Evolutionary conservation across 2,888 invertebrate genomes (phyloP), one percentile per base, ranked within the genome.

Genomic region (Tetropium fuscum): DNA sequence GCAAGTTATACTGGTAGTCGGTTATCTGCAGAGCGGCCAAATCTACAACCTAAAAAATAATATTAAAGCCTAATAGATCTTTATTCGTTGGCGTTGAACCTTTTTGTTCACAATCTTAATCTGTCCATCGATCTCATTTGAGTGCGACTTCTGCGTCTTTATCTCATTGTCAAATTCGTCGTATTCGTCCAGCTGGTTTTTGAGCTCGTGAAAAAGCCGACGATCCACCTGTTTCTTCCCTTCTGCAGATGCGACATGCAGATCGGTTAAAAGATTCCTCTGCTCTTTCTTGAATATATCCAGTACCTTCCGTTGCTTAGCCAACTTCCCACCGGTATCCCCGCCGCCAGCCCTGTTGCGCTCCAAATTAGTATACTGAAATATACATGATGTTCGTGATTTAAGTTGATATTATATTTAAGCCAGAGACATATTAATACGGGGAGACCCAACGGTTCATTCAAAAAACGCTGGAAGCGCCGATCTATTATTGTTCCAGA

Each of bases 261-360:
- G 82, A 44, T 88, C 88, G 56, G 87, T 80, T 71, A 87, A 81
- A 38, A 91, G 83, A 67, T 89, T 88, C 3, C 85, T 85, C 62
- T 89, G 84, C 66, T 91, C 91, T 13, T 81, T 80, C 66, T 86
- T 86, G 41, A 90, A 83, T 10, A 85, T 85, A 19, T 82, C 81
- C 64, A 91, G 85, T 64, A 89, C 86, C 71, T 84, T 86, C 70
- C 84, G 83, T 74, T 89, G 88, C 75, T 87, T 87, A 36, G 86
- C 82, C 8, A 89, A 80, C 56, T 88, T 86, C 8, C 87, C 87
- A 2, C 69, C 70, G 5, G 57, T 53, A 74, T 87, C 88, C 51
- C 86, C 85, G 72, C 90, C 91, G 0, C 88, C 85, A 1, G 86
- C 84, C 1, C 91, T 84, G 78, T 93, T 92, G 60, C 90, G 87